Base-by-base conservation (phyloP, 64 coral and sea anemone genomes). In the Montipora cactus region DNA sequence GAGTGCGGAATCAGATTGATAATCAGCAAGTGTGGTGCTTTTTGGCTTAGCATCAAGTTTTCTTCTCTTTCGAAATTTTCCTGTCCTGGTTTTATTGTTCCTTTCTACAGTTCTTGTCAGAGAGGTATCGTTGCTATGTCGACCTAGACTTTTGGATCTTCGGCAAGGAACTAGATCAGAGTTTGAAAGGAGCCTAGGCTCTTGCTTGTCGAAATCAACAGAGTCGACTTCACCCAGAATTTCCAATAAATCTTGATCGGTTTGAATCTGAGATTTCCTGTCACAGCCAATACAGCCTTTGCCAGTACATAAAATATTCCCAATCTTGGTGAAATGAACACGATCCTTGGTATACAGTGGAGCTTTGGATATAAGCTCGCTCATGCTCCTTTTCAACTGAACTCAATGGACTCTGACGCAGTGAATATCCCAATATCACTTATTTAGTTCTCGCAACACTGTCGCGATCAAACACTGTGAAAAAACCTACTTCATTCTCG, bases 271-370 rank as follows among this genome's bases (percentile, higher is more conserved):
- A 62, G 77, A 78, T 67, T 68, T 84, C 12, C 81, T 84, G 67
- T 88, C 87, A 75, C 95, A 97, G 2, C 75, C 95, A 6, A 97
- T 89, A 92, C 95, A 97, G 8, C 92, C 92, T 88, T 88, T 92
- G 2, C 95, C 95, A 48, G 95, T 97, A 47, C 95, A 97, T n/a
- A 97, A 64, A 88, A 97, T 94, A 28, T 91, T 81, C 22, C 95
- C 95, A 78, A 84, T 64, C 19, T 86, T 62, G 5, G 95, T 97
- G 25, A 21, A 13, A 47, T 97, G 95, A 67, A 82, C 81, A 55
- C 93, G 70, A 47, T 81, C 83, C 58, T 92, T 97, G 53, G 70
- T 58, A 25, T 91, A 94, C 62, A 90, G 67, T 4, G 95, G 95
- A 72, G 93, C 95, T 0, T 92, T 88, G 15, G 81, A 67, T 66